phyloP scores from a whole-genome alignment of 2,888 invertebrate genomes.

The Matsumyia berberina region DNA sequence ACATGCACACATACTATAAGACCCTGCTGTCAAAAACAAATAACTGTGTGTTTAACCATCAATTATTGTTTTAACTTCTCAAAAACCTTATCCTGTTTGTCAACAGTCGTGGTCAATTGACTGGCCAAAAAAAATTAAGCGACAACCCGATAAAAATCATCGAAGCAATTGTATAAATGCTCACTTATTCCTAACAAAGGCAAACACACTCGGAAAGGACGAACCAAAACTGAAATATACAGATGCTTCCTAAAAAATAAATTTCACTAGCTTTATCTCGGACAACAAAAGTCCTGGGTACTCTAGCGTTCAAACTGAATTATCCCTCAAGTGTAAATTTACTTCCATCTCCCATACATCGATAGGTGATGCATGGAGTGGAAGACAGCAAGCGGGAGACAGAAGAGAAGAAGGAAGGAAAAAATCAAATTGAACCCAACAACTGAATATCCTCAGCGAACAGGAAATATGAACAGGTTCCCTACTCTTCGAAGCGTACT shows the following conservation, averaged over 20 bases:
- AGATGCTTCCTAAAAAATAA: too few species aligned
- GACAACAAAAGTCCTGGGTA: constrained; percentile 36
- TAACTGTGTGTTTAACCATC: too few species aligned
- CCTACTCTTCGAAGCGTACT: neutral
- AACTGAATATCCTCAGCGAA: constrained; percentile 47
- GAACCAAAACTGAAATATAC: constrained; percentile 33
- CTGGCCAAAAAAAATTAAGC: neutral
- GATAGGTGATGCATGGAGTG: neutral
- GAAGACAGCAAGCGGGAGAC: neutral
- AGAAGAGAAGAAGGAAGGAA: neutral
- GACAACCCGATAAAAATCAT: neutral
- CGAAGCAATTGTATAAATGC: constrained; percentile 5
- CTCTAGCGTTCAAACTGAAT: constrained; percentile 33
- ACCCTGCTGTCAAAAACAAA: too few species aligned
- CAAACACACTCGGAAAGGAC: constrained; percentile 40
- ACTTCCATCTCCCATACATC: constrained; percentile 28
- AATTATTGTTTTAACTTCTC: neutral
- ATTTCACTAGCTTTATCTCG: neutral
- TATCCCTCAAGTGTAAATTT: constrained; percentile 57
- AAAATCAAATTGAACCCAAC: constrained; percentile 44
- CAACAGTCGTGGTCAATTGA: constrained; percentile 35
- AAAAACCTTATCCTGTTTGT: constrained; percentile 16
- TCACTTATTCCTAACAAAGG: constrained; percentile 43
- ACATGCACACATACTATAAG: too few species aligned
- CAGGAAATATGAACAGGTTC: constrained; percentile 59